Evolutionary conservation across 2,797 vertebrate species (phyloP).

Genomic region (Schizothorax lantsangensis): DNA sequence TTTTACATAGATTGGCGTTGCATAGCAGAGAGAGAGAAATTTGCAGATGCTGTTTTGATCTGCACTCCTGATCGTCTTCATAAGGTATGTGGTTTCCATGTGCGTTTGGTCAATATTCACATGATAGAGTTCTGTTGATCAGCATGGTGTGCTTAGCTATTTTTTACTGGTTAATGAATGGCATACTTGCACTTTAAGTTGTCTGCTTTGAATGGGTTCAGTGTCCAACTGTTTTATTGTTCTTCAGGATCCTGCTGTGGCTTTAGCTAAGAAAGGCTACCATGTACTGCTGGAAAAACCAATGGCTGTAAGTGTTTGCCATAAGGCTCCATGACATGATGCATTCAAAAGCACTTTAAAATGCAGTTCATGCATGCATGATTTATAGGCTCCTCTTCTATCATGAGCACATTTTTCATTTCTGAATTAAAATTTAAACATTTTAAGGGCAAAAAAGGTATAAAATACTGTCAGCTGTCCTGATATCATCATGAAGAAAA

Average conservation of each 20-base stretch:
- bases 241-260: conserved; percentile 79
- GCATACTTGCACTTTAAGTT: conserved; percentile 6
- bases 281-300: conserved; percentile 85
- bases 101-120: background rate
- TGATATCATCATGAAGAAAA: no score
- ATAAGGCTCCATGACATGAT: background rate
- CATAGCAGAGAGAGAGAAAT: conserved; percentile 73
- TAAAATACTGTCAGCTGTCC: no score
- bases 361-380: background rate
- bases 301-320: conserved; percentile 81
- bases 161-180: background rate
- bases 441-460: no score
- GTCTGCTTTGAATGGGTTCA: conserved; percentile 8
- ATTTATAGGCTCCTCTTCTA: background rate
- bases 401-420: no score
- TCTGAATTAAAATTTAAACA: no score
- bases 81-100: conserved; percentile 68
- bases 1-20: conserved; percentile 72
- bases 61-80: conserved; percentile 77
- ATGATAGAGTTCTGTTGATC: background rate
- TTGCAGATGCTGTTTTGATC: conserved; percentile 78
- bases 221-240: conserved; percentile 47
- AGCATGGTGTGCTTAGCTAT: background rate
- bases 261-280: conserved; percentile 81
- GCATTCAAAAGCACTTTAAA: background rate